Evolutionary conservation across 2,113 vertebrate species (phyloP).

Genomic region (Prunella fulvescens): DNA sequence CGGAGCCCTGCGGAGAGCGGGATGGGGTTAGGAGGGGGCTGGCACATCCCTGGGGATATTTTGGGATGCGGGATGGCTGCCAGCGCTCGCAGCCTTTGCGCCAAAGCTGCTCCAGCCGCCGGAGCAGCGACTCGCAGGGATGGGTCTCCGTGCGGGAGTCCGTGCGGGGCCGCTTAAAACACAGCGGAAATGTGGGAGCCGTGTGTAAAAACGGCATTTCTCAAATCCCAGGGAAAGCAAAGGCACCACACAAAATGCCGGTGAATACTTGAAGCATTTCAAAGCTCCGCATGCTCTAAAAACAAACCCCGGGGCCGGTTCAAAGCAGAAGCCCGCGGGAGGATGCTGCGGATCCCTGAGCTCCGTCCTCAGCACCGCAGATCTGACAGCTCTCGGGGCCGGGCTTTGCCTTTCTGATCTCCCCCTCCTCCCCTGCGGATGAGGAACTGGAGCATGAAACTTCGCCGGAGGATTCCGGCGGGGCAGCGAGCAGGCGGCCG

Average conservation of each 20-base stretch:
- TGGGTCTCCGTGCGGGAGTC: neutral
- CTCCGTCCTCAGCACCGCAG: neutral
- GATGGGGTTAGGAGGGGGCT: neutral
- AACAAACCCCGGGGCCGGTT: neutral
- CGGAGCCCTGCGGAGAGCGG: conserved; percentile 79
- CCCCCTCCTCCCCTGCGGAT: neutral
- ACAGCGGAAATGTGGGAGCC: neutral
- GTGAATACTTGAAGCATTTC: neutral
- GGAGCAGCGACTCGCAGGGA: neutral
- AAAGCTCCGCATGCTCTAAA: neutral
- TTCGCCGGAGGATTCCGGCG: neutral
- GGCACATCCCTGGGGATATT: neutral
- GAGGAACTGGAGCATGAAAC: conserved; percentile 53
- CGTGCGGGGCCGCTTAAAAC: neutral
- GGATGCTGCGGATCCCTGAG: neutral
- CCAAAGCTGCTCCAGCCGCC: neutral
- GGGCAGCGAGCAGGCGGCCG: neutral
- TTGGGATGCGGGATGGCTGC: neutral
- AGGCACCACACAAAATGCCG: neutral
- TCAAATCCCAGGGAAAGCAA: neutral
- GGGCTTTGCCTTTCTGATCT: neutral
- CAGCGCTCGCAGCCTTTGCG: neutral
- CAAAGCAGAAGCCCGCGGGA: neutral
- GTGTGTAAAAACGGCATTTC: neutral
- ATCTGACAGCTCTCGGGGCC: neutral